Evolutionary conservation across 2,797 vertebrate species (phyloP).

Genomic region (Anguilla megastoma): DNA sequence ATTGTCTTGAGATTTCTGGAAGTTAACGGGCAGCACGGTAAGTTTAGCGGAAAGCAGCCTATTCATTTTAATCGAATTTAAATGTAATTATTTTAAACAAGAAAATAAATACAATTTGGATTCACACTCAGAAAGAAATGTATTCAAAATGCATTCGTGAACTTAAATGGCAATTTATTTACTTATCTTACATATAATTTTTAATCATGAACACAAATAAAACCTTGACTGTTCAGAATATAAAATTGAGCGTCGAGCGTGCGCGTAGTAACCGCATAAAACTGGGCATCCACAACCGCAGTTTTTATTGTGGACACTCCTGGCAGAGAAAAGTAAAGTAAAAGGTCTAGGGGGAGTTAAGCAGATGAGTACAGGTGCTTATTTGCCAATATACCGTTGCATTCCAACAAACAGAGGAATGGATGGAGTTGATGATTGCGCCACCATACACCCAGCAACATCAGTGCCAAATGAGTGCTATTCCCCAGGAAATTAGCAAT

Average conservation of each 20-base stretch:
- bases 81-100: not conserved
- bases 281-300: not conserved
- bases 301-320: conserved; percentile 5
- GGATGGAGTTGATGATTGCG: not conserved
- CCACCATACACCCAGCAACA: not conserved
- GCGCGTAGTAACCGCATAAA: not conserved
- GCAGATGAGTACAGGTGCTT: conserved; percentile 20
- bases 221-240: not conserved
- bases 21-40: not conserved
- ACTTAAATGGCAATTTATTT: not conserved
- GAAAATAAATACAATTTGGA: not conserved
- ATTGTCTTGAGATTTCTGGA: conserved; percentile 55
- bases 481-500: not conserved
- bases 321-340: not conserved
- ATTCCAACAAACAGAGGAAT: conserved; percentile 13
- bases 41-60: not conserved
- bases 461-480: not conserved
- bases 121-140: not conserved
- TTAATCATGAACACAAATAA: not conserved
- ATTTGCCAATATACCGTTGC: not conserved
- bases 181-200: not conserved
- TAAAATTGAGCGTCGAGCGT: not conserved
- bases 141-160: not conserved
- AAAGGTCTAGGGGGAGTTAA: not conserved
- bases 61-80: not conserved